Conservation (phyloP, 2,113 vertebrate genomes). For the Hymenochirus boettgeri region DNA sequence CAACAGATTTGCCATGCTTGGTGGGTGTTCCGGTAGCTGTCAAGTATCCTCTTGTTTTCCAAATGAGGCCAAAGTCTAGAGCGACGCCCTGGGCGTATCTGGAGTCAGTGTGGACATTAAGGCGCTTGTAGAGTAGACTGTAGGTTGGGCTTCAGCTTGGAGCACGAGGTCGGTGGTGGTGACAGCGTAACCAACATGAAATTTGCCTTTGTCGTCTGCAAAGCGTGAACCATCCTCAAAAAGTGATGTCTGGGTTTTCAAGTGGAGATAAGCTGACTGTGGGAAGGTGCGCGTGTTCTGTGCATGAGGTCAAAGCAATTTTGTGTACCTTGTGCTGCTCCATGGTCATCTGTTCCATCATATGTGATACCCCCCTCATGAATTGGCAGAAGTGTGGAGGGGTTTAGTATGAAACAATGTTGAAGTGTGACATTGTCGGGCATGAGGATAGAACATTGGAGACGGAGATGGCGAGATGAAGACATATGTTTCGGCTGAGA, state of each 20-base stretch:
- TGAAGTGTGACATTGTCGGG: background rate
- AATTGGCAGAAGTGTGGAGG: background rate
- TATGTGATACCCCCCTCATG: background rate
- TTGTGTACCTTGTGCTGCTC: background rate
- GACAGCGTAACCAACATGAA: background rate
- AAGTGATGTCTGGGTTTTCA: background rate
- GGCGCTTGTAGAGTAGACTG: background rate
- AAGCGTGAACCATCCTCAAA: background rate
- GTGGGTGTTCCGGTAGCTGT: background rate
- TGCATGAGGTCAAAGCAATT: background rate
- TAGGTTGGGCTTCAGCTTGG: background rate
- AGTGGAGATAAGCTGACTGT: background rate
- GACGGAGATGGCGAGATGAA: background rate
- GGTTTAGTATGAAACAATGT: background rate
- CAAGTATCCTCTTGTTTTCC: background rate
- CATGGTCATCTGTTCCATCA: background rate
- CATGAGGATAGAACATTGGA: background rate
- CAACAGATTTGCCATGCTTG: background rate
- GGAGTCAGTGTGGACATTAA: constrained; percentile 1
- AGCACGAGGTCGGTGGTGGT: background rate
- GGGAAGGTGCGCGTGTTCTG: background rate
- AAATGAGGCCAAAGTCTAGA: background rate
- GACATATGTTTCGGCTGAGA: background rate
- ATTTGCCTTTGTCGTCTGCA: background rate
- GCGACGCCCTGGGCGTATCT: background rate